Conservation (phyloP, 37 sponge, comb jelly and placozoan species). For the Bolinopsis microptera region DNA sequence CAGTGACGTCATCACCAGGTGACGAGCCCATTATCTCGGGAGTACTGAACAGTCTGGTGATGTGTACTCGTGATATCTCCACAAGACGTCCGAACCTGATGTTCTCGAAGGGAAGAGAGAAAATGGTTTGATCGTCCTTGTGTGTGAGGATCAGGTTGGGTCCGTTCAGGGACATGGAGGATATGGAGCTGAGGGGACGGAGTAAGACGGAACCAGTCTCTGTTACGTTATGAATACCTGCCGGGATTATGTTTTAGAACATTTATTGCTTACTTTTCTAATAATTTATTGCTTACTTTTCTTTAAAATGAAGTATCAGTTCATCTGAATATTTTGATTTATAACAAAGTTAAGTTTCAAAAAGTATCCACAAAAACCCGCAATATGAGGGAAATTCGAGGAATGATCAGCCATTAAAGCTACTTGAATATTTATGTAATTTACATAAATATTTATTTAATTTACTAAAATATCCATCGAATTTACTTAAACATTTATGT, state of each 20-base stretch:
- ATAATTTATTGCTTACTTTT: too few relatives aligned
- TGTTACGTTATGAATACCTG: constrained; percentile 40
- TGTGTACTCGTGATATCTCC: constrained; percentile 1
- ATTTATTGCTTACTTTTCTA: too few relatives aligned
- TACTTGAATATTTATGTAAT: too few relatives aligned
- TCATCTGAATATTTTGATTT: too few relatives aligned
- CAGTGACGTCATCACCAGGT: background rate
- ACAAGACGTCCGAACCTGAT: background rate
- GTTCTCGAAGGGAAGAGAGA: background rate
- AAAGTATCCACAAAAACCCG: too few relatives aligned
- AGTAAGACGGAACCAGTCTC: background rate
- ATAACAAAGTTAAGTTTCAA: too few relatives aligned
- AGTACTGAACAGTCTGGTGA: background rate
- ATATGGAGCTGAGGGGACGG: background rate
- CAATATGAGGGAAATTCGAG: too few relatives aligned
- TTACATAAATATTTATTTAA: too few relatives aligned
- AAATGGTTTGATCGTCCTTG: background rate
- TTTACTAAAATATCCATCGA: too few relatives aligned
- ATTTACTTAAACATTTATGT: too few relatives aligned
- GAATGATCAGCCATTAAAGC: too few relatives aligned
- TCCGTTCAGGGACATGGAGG: background rate
- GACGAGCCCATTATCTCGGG: background rate
- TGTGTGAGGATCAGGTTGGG: background rate
- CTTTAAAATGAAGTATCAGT: too few relatives aligned
- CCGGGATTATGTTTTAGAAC: background rate